Evolutionary conservation across 2,113 vertebrate species (phyloP).

Genomic region (Cebus imitator): DNA sequence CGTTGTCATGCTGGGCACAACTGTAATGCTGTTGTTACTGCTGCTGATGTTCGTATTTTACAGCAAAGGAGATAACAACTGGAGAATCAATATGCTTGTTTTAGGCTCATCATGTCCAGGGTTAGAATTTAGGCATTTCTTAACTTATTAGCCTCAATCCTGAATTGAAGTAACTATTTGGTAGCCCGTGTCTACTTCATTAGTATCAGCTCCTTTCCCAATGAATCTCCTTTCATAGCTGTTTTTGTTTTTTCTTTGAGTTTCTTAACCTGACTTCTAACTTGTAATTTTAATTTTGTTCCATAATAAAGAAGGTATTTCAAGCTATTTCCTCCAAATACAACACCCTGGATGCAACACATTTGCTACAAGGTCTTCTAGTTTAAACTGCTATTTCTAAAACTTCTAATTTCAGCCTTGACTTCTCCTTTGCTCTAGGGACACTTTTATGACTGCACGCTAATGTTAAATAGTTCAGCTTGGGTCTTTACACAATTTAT

Average conservation of each 20-base stretch:
- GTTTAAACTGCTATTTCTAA: not conserved
- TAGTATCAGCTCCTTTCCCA: not conserved
- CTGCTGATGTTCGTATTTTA: not conserved
- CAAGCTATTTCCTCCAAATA: constrained; percentile 31
- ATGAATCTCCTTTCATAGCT: not conserved
- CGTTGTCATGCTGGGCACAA: not conserved
- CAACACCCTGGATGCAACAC: not conserved
- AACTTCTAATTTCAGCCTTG: not conserved
- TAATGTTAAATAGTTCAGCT: not conserved
- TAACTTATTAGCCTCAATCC: not conserved
- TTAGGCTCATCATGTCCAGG: not conserved
- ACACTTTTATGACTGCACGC: not conserved
- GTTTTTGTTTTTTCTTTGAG: not conserved
- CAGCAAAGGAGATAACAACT: not conserved
- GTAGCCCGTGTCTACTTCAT: not conserved
- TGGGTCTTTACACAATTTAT: not conserved
- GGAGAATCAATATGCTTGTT: not conserved
- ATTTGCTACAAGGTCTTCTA: not conserved
- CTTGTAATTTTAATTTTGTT: not conserved
- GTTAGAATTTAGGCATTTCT: not conserved
- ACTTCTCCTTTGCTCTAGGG: not conserved
- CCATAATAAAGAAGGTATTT: not conserved
- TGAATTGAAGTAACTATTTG: not conserved
- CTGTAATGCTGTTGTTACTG: not conserved
- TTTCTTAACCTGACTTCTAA: constrained; percentile 20